These are phyloP conservation scores for Hybognathus amarus DNA, from an alignment of 2,797 vertebrate genomes.

Conservation along the genomic window DNA sequence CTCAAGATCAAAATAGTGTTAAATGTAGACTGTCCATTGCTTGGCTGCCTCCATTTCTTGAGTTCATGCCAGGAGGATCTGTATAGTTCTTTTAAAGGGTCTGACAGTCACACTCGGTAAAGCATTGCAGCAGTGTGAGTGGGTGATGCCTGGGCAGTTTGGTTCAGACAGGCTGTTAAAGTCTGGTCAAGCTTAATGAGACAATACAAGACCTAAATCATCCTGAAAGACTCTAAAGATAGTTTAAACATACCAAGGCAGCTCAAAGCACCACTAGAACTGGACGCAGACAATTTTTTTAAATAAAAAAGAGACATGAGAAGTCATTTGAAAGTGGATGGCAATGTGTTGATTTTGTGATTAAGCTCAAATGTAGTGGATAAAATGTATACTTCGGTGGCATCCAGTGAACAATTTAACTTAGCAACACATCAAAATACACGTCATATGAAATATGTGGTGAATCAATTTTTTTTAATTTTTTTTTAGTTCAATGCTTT, in stretches of 20 bases:
- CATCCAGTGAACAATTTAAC: neutral
- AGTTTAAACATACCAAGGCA: neutral
- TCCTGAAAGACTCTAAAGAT: neutral
- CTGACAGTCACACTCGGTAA: neutral
- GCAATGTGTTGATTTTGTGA: neutral
- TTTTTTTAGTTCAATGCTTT: neutral
- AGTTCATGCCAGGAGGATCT: slow-evolving; percentile 25
- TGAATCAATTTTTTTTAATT: no score
- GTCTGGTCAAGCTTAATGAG: slow-evolving; percentile 20
- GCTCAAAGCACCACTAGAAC: neutral
- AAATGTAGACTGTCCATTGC: slow-evolving; percentile 16
- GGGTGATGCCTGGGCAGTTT: slow-evolving; percentile 11
- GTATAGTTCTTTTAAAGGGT: neutral
- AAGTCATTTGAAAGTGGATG: neutral
- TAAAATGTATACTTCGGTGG: neutral
- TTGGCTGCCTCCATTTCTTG: slow-evolving; percentile 41
- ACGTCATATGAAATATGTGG: neutral
- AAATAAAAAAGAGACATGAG: neutral
- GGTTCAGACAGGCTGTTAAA: slow-evolving; percentile 30
- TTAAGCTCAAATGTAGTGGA: neutral
- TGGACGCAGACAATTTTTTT: neutral
- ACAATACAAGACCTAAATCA: slow-evolving; percentile 14
- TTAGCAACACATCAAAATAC: neutral
- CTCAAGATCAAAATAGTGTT: slow-evolving; percentile 23
- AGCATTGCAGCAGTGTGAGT: neutral